Conservation (phyloP, 1,140 invertebrate species). For the Heliothis virescens region DNA sequence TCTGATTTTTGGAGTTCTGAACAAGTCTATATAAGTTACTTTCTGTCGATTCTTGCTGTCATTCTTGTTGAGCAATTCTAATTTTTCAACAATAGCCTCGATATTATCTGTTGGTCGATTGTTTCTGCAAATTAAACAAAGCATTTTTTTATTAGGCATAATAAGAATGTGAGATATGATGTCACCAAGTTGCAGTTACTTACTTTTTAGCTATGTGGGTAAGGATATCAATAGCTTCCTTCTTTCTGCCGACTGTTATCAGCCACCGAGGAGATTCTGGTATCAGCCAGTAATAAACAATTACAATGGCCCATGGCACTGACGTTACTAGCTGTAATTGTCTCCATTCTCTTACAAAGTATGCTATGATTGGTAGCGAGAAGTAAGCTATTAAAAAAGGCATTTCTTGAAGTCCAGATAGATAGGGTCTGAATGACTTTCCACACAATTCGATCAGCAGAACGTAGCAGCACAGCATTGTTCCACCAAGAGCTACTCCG, state of each 20-base stretch:
- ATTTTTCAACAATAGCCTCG: constrained; percentile 77
- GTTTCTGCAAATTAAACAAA: constrained; percentile 76
- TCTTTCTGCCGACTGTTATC: constrained; percentile 72
- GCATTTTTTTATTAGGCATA: neutral
- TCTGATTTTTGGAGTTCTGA: constrained; percentile 91
- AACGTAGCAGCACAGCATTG: constrained; percentile 87
- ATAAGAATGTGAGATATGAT: neutral
- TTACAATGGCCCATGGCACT: constrained; percentile 80
- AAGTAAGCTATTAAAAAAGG: constrained; percentile 85
- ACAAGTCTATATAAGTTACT: constrained; percentile 83
- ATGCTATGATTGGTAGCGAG: constrained; percentile 88
- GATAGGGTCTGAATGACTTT: constrained; percentile 75
- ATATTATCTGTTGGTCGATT: constrained; percentile 85
- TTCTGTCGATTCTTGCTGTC: constrained; percentile 57
- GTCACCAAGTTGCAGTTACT: constrained; percentile 27
- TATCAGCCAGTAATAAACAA: constrained; percentile 71
- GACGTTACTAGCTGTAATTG: constrained; percentile 88
- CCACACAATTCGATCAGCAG: constrained; percentile 84
- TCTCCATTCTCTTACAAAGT: constrained; percentile 89
- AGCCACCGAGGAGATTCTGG: constrained; percentile 82
- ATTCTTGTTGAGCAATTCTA: constrained; percentile 63
- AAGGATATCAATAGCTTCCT: constrained; percentile 71
- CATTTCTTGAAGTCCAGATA: constrained; percentile 68
- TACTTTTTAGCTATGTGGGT: constrained; percentile 76
- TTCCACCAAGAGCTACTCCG: constrained; percentile 87